These are phyloP conservation scores for Prolemur simus DNA, from an alignment of 2,113 vertebrate species.

Conservation along the genomic window DNA sequence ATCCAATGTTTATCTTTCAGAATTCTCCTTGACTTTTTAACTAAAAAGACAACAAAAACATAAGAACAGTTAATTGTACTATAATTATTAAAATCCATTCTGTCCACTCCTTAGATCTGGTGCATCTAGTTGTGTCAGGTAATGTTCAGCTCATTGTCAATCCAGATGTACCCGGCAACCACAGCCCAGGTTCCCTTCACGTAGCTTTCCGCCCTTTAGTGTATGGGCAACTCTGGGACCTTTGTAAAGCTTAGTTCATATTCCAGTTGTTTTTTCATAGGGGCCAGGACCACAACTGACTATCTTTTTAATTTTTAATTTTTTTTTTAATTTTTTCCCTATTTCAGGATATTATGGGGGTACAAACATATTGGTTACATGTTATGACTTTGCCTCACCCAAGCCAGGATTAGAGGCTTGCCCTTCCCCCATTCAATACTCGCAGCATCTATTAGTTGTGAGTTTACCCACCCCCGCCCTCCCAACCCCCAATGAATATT, in stretches of 20 bases:
- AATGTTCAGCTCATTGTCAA: rapidly evolving
- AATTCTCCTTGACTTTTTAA: not conserved
- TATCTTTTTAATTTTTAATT: not conserved
- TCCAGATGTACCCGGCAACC: too few species aligned
- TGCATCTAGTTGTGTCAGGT: not conserved
- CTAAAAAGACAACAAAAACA: not conserved
- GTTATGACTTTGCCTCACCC: too few species aligned
- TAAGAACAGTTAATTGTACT: not conserved
- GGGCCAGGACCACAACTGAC: not conserved
- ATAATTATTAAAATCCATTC: not conserved
- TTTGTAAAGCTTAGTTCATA: not conserved
- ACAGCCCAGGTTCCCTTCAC: too few species aligned
- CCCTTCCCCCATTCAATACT: too few species aligned
- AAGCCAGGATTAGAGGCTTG: too few species aligned
- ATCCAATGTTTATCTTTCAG: not conserved
- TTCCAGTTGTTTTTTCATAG: not conserved
- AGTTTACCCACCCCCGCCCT: too few species aligned
- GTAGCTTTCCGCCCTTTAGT: not conserved
- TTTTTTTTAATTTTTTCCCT: too few species aligned
- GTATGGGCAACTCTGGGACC: not conserved
- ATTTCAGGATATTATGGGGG: too few species aligned
- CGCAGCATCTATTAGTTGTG: too few species aligned
- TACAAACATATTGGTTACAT: too few species aligned
- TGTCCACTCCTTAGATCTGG: not conserved
- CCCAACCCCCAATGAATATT: too few species aligned